Conservation (phyloP, 2,888 invertebrate species). For the Cryptocephalus moraei region DNA sequence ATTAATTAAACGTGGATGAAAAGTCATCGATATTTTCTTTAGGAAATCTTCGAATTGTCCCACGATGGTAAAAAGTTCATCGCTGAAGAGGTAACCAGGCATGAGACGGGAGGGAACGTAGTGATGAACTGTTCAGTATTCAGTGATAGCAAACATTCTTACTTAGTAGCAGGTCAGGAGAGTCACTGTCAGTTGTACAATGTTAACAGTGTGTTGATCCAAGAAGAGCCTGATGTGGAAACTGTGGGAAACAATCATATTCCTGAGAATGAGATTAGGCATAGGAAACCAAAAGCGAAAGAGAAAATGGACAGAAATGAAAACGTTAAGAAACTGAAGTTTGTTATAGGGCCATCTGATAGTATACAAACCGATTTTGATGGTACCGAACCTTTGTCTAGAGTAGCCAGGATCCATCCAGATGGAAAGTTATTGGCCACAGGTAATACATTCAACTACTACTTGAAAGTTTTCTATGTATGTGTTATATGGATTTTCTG, state of each 20-base stretch:
- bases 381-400: slow-evolving; percentile 68
- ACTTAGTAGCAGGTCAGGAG: slow-evolving; percentile 84
- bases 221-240: slow-evolving; percentile 39
- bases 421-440: slow-evolving; percentile 77
- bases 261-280: slow-evolving; percentile 34
- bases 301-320: slow-evolving; percentile 45
- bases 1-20: neutral
- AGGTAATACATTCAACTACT: slow-evolving; percentile 32
- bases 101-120: slow-evolving; percentile 81
- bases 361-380: slow-evolving; percentile 81
- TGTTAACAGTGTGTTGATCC: slow-evolving; percentile 44
- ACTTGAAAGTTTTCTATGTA: no score
- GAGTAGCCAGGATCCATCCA: slow-evolving; percentile 62
- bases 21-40: slow-evolving; percentile 22
- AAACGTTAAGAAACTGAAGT: slow-evolving; percentile 49
- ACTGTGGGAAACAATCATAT: slow-evolving; percentile 24
- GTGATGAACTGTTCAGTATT: slow-evolving; percentile 85
- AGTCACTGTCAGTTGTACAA: slow-evolving; percentile 81
- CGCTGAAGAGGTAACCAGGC: slow-evolving; percentile 79
- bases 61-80: slow-evolving; percentile 75
- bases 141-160: slow-evolving; percentile 61
- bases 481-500: no score
- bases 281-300: slow-evolving; percentile 46
- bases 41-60: slow-evolving; percentile 90
- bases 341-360: slow-evolving; percentile 65